Evolutionary conservation across 2,888 invertebrate species (phyloP), one percentile per base, ranked within the genome.

Genomic region (Torymus aiolomorphi): DNA sequence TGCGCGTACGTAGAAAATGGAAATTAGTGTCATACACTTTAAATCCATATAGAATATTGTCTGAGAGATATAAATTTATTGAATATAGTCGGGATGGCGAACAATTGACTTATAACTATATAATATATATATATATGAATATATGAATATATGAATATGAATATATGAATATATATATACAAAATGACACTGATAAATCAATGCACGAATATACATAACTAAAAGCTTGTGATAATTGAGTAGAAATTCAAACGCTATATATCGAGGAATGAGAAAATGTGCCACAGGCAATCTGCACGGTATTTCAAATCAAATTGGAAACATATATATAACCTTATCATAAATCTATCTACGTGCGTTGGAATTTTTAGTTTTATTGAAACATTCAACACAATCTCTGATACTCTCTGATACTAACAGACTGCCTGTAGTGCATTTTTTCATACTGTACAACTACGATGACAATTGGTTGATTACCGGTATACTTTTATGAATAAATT

Each of bases 401-500:
- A 42, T 42, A 42, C 20, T 8, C 42, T 42, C 42, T 42, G 42
- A 42, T 42, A 42, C 20, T 10, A 8, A 31, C 13, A 57, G 59
- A 63, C 42, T 18, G 71, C n/a, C 59, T 59, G 77, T 11, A 8
- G 71, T 20, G 59, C 71, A 77, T 62, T 65, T 57, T 71, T 71
- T 76, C 63, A 18, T 69, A 18, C n/a, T 66, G 71, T 42, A 71
- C 63, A 71, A 77, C 57, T 71, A 14, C 63, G 65, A 18, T n/a
- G 77, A 77, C 77, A 77, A 77, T 77, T 77, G 77, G 65, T 59
- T 71, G 16, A 77, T 77, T 77, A 77, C 77, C 71, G 77, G 77
- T 77, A 71, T 77, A 77, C 70, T 77, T 77, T 77, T 71, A 71
- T 61, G 56, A 14, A 42, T 49, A 69, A 14, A 51, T 13, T 71